Conservation (phyloP, 2,113 vertebrate genomes). For the Atherinomorus stipes region DNA sequence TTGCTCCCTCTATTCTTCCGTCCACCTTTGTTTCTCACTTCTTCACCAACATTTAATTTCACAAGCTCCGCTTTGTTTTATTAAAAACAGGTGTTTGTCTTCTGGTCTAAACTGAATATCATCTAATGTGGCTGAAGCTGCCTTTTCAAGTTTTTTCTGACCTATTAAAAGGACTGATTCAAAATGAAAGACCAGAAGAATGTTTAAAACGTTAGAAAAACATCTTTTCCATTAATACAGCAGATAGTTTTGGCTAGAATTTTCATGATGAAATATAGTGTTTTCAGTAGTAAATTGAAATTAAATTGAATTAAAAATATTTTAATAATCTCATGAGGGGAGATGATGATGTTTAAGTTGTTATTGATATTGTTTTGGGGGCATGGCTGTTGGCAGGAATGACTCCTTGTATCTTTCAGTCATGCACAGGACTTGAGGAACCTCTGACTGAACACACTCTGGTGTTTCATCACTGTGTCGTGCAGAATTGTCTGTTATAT, state of each 20-base stretch:
- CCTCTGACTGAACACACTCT: no score
- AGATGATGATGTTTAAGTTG: no score
- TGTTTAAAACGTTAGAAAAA: background rate
- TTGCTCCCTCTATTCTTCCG: conserved; percentile 13
- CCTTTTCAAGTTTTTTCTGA: conserved; percentile 3
- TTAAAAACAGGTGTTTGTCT: conserved; percentile 67
- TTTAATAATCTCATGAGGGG: no score
- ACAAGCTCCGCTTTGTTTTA: conserved; percentile 22
- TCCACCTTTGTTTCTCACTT: conserved; percentile 17
- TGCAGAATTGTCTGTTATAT: no score
- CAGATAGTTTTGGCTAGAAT: background rate
- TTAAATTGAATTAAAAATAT: no score
- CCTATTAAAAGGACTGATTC: conserved; percentile 6
- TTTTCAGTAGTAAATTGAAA: no score
- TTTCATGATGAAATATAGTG: background rate
- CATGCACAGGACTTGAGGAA: no score
- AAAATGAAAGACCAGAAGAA: no score
- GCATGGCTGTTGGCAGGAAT: no score
- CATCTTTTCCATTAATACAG: background rate
- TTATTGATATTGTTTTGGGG: no score
- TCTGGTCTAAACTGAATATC: conserved; percentile 23
- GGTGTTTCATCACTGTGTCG: no score
- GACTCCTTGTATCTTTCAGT: no score
- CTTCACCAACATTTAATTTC: conserved; percentile 27
- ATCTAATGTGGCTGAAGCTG: conserved; percentile 29